Evolutionary conservation across 92 coral and sea anemone species (phyloP).

Genomic region (Porites cylindrica): DNA sequence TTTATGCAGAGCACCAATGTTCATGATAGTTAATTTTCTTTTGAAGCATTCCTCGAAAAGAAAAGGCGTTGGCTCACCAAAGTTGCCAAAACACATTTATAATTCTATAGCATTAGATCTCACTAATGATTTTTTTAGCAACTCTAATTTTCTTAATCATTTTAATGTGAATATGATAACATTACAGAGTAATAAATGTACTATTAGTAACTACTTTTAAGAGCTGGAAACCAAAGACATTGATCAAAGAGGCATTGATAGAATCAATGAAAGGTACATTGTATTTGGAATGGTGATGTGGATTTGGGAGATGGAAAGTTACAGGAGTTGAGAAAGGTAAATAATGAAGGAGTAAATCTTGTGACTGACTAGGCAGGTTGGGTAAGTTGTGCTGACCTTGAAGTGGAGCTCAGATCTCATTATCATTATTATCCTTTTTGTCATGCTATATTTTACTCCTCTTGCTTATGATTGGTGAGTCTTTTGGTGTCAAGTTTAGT

Average conservation of each 20-base stretch:
- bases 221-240: slow-evolving; percentile 28
- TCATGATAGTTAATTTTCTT: too few species aligned
- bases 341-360: slow-evolving; percentile 43
- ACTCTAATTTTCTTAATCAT: too few species aligned
- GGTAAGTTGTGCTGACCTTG: too few species aligned
- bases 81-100: too few species aligned
- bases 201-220: too few species aligned
- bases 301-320: slow-evolving; percentile 46
- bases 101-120: too few species aligned
- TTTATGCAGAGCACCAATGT: too few species aligned
- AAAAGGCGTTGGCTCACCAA: too few species aligned
- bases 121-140: too few species aligned
- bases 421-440: background rate
- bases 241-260: slow-evolving; percentile 24
- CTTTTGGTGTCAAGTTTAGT: background rate
- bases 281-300: slow-evolving; percentile 32
- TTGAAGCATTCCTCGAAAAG: too few species aligned
- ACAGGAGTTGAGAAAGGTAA: slow-evolving; percentile 18
- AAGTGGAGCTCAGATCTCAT: background rate
- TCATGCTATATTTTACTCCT: background rate
- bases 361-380: slow-evolving; percentile 1
- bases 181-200: too few species aligned
- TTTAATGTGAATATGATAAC: too few species aligned
- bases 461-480: background rate
- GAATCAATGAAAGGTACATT: slow-evolving; percentile 33